A percentile compares a stretch with the other conserved stretches of the same genome.
phyloP scores from a whole-genome alignment of 2,113 vertebrate genomes.

The Chionis minor region DNA sequence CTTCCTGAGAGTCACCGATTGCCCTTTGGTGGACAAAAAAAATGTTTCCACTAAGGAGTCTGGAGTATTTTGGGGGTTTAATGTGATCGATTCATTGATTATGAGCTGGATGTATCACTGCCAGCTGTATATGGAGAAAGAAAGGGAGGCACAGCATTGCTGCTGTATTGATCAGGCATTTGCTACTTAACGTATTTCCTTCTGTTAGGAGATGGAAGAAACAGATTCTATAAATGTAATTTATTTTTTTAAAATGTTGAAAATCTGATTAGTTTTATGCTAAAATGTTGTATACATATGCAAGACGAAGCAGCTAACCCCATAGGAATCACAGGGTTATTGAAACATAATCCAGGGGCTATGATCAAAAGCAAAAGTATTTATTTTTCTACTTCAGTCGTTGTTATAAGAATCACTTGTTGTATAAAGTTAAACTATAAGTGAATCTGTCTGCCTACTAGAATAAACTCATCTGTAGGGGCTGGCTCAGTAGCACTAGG shows the following conservation, averaged over 20 bases:
- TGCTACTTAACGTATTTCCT: neutral
- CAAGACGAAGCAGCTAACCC: neutral
- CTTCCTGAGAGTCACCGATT: neutral
- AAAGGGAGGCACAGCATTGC: neutral
- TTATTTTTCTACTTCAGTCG: neutral
- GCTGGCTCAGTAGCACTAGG: neutral
- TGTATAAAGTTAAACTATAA: neutral
- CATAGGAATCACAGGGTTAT: neutral
- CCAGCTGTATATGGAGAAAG: neutral
- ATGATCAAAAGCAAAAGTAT: neutral
- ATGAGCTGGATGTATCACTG: neutral
- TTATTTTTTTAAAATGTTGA: neutral
- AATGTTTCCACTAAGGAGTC: neutral
- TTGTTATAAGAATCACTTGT: neutral
- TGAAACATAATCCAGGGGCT: neutral
- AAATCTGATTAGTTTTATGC: neutral
- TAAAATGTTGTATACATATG: neutral
- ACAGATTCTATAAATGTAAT: neutral
- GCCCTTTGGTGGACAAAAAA: neutral
- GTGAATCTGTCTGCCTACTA: neutral
- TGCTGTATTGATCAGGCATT: neutral
- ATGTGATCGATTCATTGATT: neutral
- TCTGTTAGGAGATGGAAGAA: neutral
- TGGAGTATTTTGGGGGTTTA: neutral
- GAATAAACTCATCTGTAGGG: neutral